phyloP scores from a whole-genome alignment of 2,113 vertebrate species.

The Oryzias javanicus region DNA sequence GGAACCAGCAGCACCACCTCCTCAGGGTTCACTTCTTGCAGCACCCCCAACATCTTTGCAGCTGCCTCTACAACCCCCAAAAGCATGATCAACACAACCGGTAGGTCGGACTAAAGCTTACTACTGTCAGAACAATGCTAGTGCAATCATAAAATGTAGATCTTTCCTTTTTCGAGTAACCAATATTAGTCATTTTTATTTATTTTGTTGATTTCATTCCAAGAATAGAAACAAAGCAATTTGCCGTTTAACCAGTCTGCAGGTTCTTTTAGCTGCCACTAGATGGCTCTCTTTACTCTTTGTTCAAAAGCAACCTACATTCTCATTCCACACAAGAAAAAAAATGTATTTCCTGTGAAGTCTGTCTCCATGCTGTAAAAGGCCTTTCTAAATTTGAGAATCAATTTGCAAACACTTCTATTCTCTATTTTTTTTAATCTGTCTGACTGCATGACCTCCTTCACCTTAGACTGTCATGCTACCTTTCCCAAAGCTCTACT shows the following conservation, averaged over 20 bases:
- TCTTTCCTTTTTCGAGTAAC: neutral
- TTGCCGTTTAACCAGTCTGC: neutral
- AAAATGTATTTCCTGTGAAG: slow-evolving; percentile 7
- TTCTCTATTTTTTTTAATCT: neutral
- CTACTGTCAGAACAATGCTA: neutral
- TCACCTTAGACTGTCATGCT: slow-evolving; percentile 13
- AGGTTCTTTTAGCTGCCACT: slow-evolving; percentile 46
- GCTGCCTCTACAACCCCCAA: slow-evolving; percentile 88
- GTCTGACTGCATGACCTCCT: neutral
- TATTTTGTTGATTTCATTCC: slow-evolving; percentile 19
- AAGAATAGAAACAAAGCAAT: slow-evolving; percentile 28
- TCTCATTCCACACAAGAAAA: neutral
- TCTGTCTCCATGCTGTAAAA: neutral
- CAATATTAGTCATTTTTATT: slow-evolving; percentile 17
- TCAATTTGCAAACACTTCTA: neutral
- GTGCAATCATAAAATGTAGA: neutral
- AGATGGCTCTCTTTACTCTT: slow-evolving; percentile 70
- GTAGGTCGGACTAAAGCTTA: slow-evolving; percentile 44
- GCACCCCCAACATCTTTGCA: slow-evolving; percentile 89
- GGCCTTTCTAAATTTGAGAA: neutral
- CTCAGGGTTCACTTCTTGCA: slow-evolving; percentile 80
- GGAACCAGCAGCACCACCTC: slow-evolving; percentile 77
- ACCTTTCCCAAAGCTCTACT: slow-evolving; percentile 18
- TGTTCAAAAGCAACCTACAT: neutral
- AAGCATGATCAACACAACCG: slow-evolving; percentile 94